Evolutionary conservation across 2,888 invertebrate species (phyloP).

Genomic region (Nomada fabriciana): DNA sequence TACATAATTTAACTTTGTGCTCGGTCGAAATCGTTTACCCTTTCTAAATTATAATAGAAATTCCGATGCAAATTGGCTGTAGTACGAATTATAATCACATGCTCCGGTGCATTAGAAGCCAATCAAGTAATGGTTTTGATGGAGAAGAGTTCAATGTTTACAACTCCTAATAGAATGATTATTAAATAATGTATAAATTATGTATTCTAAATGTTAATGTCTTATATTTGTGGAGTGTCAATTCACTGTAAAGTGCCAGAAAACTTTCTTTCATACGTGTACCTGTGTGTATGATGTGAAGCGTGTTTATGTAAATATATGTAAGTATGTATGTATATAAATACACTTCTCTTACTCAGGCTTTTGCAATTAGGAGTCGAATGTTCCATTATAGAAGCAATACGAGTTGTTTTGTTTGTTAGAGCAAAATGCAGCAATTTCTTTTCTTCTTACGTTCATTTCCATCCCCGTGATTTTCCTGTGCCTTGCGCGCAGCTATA

Average conservation of each 20-base stretch:
- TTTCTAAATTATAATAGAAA: conserved; percentile 21
- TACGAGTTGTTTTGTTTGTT: conserved; percentile 74
- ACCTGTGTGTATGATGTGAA: conserved; percentile 9
- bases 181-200: conserved; percentile 34
- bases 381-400: conserved; percentile 68
- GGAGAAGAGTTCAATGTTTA: conserved; percentile 38
- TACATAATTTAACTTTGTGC: conserved; percentile 52
- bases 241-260: conserved; percentile 80
- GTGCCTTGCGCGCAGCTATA: conserved; percentile 97
- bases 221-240: conserved; percentile 62
- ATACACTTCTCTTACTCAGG: conserved; percentile 73
- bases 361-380: conserved; percentile 63
- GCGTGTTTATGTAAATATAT: conserved; percentile 42
- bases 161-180: conserved; percentile 15
- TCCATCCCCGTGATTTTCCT: conserved; percentile 94
- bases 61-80: conserved; percentile 15
- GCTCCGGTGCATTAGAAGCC: conserved; percentile 25
- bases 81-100: conserved; percentile 21
- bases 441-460: conserved; percentile 94
- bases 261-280: conserved; percentile 61
- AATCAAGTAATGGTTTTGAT: conserved; percentile 13
- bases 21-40: conserved; percentile 24
- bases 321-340: conserved; percentile 63
- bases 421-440: conserved; percentile 92
- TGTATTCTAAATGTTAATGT: conserved; percentile 23